Evolutionary conservation across 2,113 vertebrate species (phyloP), one percentile per base, ranked within the genome.

Genomic region (Bufo bufo): DNA sequence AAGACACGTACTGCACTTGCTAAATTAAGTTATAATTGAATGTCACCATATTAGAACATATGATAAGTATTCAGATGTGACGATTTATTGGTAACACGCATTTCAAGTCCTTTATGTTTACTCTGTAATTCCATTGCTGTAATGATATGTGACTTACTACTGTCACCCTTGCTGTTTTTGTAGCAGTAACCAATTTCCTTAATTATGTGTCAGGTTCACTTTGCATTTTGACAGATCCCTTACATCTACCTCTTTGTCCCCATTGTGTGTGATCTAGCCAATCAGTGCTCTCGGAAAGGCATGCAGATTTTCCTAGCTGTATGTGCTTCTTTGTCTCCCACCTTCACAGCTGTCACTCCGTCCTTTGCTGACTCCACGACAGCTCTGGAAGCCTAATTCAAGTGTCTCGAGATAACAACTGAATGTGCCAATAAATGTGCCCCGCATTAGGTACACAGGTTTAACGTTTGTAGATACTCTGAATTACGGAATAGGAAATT

Each of bases 311-410:
- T 92, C 89, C 88, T 91, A 86, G 85, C 90, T 90, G 85, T 79
- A 49, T 89, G 82, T 87, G 54, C 66, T 66, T 12, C 82, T 89
- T 81, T 92, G 56, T 90, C 90, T 91, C 4, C 79, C 89, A 90
- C 91, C 56, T 82, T 88, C 86, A 87, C 90, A 93, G 92, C 92
- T 95, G 84, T 93, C 91, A 93, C 89, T 87, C 90, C 91, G 88
- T 80, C 47, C 77, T 86, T 74, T 84, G 71, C 59, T 75, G 81
- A 72, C 81, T 88, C 49, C 58, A 66, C 80, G 61, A 87, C 45
- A 54, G 58, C 87, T 65, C 23, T 52, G 90, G 43, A 47, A 50
- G 75, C 72, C 49, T 81, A 61, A 54, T 77, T 83, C 81, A 80
- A 69, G 77, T 54, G 49, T 65, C 63, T 71, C 17, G 80, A 49